Evolutionary conservation across 2,888 invertebrate species (phyloP).

Genomic region (Synanthedon vespiformis): DNA sequence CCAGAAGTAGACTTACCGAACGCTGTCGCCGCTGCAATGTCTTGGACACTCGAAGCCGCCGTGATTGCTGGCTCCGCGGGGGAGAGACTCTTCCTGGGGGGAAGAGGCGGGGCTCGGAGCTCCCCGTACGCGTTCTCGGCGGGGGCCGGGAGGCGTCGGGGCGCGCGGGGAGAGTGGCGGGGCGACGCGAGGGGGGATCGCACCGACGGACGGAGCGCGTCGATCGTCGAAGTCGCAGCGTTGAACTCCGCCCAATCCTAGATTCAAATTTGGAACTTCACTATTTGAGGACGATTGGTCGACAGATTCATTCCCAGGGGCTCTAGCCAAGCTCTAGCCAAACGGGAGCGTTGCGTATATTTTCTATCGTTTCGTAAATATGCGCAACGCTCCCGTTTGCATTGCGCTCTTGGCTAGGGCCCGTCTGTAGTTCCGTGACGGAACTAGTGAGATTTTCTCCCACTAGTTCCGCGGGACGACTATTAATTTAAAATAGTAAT

Average conservation of each 20-base stretch:
- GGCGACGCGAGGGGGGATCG: constrained; percentile 73
- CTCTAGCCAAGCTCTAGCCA: too few species aligned
- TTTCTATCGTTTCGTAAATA: too few species aligned
- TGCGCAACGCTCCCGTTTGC: too few species aligned
- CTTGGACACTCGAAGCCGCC: constrained; percentile 53
- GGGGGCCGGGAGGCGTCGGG: constrained; percentile 24
- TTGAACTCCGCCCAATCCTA: constrained; percentile 75
- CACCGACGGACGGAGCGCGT: constrained; percentile 55
- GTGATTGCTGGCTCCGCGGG: constrained; percentile 45
- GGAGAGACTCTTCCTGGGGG: constrained; percentile 70
- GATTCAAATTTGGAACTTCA: not conserved
- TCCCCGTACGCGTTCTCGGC: constrained; percentile 58
- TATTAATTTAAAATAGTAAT: too few species aligned
- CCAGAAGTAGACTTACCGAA: too few species aligned
- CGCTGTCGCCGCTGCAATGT: constrained; percentile 41
- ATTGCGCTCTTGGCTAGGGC: too few species aligned
- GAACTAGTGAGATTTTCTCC: too few species aligned
- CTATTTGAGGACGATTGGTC: not conserved
- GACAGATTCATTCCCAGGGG: not conserved
- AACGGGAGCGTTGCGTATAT: too few species aligned
- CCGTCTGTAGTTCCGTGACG: too few species aligned
- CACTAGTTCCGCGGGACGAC: too few species aligned
- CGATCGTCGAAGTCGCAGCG: constrained; percentile 73
- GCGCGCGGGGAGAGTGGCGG: constrained; percentile 53
- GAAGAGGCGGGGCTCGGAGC: constrained; percentile 60